A percentile compares a stretch with the other conserved stretches of the same genome.
These are phyloP conservation scores for Cyrtodaria siliqua DNA, from an alignment of 2,888 invertebrate species.

Conservation along the genomic window DNA sequence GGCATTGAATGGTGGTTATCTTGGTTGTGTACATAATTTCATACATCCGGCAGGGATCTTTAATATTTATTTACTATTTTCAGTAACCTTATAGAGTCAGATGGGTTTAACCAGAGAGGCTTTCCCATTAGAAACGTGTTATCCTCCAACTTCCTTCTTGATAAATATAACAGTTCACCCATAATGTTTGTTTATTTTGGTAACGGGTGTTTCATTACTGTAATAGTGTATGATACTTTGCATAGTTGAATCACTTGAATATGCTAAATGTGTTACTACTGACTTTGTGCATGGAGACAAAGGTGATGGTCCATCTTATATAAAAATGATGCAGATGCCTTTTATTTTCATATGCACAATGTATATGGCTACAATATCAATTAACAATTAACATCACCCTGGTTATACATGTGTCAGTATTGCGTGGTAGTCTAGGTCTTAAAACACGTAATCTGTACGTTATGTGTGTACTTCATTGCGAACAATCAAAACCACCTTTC, in stretches of 20 bases:
- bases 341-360: constrained; percentile 12
- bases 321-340: constrained; percentile 4
- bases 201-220: constrained; percentile 27
- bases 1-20: constrained; percentile 58
- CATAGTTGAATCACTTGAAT: background rate
- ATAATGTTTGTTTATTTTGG: constrained; percentile 54
- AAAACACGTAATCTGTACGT: too few relatives aligned
- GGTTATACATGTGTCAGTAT: constrained; percentile 1
- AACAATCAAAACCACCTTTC: too few relatives aligned
- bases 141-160: constrained; percentile 22
- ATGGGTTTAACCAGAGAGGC: constrained; percentile 34
- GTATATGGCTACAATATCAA: constrained; percentile 1
- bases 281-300: constrained; percentile 7
- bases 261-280: constrained; percentile 4
- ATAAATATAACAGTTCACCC: constrained; percentile 29
- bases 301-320: constrained; percentile 8
- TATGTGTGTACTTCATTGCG: too few relatives aligned
- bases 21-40: constrained; percentile 37
- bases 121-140: constrained; percentile 53
- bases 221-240: background rate
- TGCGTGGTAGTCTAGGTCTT: constrained; percentile 10
- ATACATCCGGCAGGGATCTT: constrained; percentile 61
- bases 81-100: constrained; percentile 40
- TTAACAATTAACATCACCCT: constrained; percentile 5
- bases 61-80: constrained; percentile 57